phyloP scores from a whole-genome alignment of 2,888 invertebrate genomes.

The Cyclophora albipunctata region DNA sequence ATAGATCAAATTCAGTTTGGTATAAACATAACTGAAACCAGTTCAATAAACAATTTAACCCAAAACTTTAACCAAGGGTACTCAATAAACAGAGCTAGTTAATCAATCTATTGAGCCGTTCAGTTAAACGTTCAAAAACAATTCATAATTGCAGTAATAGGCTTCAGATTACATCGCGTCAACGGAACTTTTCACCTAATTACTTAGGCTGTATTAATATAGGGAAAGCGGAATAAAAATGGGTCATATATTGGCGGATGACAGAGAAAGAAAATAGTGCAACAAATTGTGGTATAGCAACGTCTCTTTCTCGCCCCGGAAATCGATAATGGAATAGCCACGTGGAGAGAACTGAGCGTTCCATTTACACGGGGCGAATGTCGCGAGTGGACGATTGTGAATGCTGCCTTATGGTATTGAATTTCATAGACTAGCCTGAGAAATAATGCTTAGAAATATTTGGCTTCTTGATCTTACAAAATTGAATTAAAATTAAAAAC shows the following conservation, averaged over 20 bases:
- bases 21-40: no score
- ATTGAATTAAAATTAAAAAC: no score
- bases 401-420: constrained; percentile 41
- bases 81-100: background rate
- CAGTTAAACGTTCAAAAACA: constrained; percentile 2
- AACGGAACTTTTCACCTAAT: constrained; percentile 65
- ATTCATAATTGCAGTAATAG: constrained; percentile 9
- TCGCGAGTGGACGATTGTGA: constrained; percentile 39
- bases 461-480: background rate
- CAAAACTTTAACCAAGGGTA: no score
- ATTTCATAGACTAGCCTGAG: constrained; percentile 29
- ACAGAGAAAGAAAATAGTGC: constrained; percentile 68
- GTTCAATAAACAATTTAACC: no score
- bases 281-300: constrained; percentile 68
- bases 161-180: constrained; percentile 39
- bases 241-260: constrained; percentile 73
- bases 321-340: constrained; percentile 74
- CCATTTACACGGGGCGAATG: constrained; percentile 59
- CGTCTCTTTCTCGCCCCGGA: constrained; percentile 65
- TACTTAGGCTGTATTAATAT: constrained; percentile 71
- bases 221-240: constrained; percentile 73
- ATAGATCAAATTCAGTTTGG: no score
- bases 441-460: constrained; percentile 7
- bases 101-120: constrained; percentile 3
- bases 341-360: constrained; percentile 67